These are phyloP conservation scores for Eulithis testata DNA, from an alignment of 2,888 invertebrate species.

Conservation along the genomic window DNA sequence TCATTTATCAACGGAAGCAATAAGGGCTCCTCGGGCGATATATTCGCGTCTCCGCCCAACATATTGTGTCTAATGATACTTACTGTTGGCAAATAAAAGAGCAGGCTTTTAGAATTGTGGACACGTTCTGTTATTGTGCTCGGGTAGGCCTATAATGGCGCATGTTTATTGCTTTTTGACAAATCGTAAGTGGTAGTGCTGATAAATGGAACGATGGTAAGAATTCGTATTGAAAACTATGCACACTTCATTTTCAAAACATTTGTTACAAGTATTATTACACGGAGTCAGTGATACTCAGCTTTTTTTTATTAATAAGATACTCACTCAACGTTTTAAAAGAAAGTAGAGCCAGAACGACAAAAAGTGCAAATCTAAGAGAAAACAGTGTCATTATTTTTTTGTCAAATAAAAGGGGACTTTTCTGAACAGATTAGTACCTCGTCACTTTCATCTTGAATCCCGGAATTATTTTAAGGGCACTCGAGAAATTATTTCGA, in stretches of 20 bases:
- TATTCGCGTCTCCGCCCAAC: constrained; percentile 59
- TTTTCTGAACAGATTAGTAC: not conserved
- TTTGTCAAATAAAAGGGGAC: constrained; percentile 10
- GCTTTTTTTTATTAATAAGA: too few relatives aligned
- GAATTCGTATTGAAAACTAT: constrained; percentile 1
- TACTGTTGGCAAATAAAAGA: constrained; percentile 65
- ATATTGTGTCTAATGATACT: constrained; percentile 67
- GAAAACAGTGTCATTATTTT: constrained; percentile 14
- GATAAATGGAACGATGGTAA: constrained; percentile 12
- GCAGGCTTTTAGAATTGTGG: constrained; percentile 58
- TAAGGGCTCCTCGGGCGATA: constrained; percentile 64
- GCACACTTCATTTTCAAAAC: not conserved
- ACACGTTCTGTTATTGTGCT: constrained; percentile 51
- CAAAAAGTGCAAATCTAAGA: constrained; percentile 3
- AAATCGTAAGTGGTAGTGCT: constrained; percentile 42
- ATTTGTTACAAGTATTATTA: not conserved
- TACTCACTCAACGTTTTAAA: constrained; percentile 3
- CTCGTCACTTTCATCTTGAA: constrained; percentile 4
- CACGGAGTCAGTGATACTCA: too few relatives aligned
- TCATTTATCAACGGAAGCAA: constrained; percentile 70
- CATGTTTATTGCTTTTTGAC: constrained; percentile 55
- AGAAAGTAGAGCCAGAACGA: constrained; percentile 6
- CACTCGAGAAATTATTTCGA: constrained; percentile 5
- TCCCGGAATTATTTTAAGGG: constrained; percentile 5
- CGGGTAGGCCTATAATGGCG: constrained; percentile 48